Evolutionary conservation across 2,113 vertebrate species (phyloP).

Genomic region (Isurus oxyrinchus): DNA sequence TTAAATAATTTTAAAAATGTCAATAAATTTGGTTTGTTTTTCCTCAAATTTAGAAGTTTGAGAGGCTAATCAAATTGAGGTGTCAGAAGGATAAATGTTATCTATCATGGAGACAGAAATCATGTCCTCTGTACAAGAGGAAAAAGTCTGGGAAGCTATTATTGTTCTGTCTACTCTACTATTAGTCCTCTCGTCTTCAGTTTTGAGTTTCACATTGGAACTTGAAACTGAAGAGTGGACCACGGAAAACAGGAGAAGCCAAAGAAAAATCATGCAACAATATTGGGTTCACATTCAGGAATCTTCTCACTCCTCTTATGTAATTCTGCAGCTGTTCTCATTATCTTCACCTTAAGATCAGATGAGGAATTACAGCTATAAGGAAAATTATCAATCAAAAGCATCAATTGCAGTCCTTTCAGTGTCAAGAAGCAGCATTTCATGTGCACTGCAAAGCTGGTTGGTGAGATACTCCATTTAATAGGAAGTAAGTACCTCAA

Average conservation of each 20-base stretch:
- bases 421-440: neutral
- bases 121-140: neutral
- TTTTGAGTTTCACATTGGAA: neutral
- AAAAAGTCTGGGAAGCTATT: neutral
- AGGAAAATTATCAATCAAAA: neutral
- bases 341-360: neutral
- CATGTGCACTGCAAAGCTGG: neutral
- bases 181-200: neutral
- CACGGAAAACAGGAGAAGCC: neutral
- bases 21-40: neutral
- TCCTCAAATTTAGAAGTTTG: neutral
- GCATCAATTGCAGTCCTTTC: neutral
- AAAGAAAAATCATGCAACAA: neutral
- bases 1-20: neutral
- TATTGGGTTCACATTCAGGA: neutral
- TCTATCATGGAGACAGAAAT: too few relatives aligned
- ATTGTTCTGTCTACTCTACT: neutral
- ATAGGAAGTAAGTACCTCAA: neutral
- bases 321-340: neutral
- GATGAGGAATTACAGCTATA: neutral
- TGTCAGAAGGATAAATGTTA: too few relatives aligned
- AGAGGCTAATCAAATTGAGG: neutral
- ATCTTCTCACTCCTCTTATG: neutral
- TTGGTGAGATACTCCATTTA: neutral
- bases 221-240: neutral